These are phyloP conservation scores for Bombus huntii DNA, from an alignment of 1,140 invertebrate species.

Conservation along the genomic window DNA sequence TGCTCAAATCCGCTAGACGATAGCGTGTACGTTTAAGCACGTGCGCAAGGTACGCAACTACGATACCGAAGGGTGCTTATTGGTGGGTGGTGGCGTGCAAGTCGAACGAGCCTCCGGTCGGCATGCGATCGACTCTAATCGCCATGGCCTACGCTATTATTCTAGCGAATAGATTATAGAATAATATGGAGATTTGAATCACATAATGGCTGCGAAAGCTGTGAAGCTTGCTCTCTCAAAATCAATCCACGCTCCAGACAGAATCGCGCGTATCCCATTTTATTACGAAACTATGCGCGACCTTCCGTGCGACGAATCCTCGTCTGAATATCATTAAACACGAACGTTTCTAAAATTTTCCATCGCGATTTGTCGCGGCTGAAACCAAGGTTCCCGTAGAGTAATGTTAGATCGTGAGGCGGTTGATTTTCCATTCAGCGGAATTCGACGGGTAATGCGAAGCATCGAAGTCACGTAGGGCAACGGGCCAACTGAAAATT, in stretches of 20 bases:
- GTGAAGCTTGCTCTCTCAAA: conserved; percentile 35
- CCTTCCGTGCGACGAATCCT: too few relatives aligned
- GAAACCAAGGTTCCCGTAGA: too few relatives aligned
- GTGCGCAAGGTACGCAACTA: not conserved
- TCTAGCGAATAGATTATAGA: conserved; percentile 72
- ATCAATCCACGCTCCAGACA: conserved; percentile 26
- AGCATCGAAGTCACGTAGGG: not conserved
- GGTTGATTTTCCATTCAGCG: not conserved
- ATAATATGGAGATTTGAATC: conserved; percentile 70
- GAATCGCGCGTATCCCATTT: not conserved
- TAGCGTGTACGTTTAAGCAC: not conserved
- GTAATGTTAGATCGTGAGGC: not conserved
- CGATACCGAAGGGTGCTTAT: conserved; percentile 47
- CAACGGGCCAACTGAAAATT: not conserved
- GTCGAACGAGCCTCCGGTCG: conserved; percentile 49
- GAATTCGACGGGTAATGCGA: not conserved
- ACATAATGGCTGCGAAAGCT: conserved; percentile 63
- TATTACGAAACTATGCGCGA: not conserved
- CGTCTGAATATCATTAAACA: too few relatives aligned
- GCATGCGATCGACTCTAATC: conserved; percentile 72
- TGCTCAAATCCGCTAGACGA: not conserved
- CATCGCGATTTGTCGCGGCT: not conserved
- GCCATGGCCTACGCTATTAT: conserved; percentile 69
- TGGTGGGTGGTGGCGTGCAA: conserved; percentile 68
- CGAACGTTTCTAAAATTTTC: not conserved